Base-by-base conservation (phyloP, 2,888 invertebrate species). In the Nesidiocoris tenuis region DNA sequence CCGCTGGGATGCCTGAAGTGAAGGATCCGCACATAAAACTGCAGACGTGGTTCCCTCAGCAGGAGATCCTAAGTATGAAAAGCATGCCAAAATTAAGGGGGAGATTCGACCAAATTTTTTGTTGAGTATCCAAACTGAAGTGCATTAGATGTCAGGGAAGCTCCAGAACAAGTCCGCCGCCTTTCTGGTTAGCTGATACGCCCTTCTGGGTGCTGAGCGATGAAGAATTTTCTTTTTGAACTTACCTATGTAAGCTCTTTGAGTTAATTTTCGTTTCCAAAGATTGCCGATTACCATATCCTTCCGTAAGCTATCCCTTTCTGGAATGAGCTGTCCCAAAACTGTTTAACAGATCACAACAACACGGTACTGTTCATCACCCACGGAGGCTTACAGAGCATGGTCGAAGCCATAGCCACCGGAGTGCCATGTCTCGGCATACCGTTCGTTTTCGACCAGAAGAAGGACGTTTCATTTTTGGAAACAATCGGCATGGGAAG, bases 1-100 rank as follows among this genome's bases (percentile, higher is more conserved):
- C 93, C 81, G 86, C 86, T 67, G 87, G 61, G 2, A 18, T 63
- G n/a, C 59, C 63, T 2, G 57, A 24, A 7, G 63, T 63, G 9
- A 61, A 61, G 19, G 74, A 74, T 2, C 63, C 61, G 2, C 63
- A 75, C 19, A 70, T 77, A 17, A 61, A 57, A 61, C n/a, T 70
- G 17, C 25, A 64, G 18, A 77, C 59, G 22, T 77, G 77, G 77
- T 68, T 24, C 24, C 75, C 77, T 0, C 77, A 77, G 59, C 77
- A 77, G 59, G 74, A 66, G 2, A 64, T 77, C 3, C 25, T 77
- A 54, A 66, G 77, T 77, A 76, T 16, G 59, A 16, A 18, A 59
- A 5, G 18, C 18, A n/a, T n/a, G n/a, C n/a, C n/a, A n/a, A 2
- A 5, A 17, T 21, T 68, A 7, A 12, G 9, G 18, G 9, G 9